Conservation (phyloP, 2,113 vertebrate species). For the Rostratula benghalensis region DNA sequence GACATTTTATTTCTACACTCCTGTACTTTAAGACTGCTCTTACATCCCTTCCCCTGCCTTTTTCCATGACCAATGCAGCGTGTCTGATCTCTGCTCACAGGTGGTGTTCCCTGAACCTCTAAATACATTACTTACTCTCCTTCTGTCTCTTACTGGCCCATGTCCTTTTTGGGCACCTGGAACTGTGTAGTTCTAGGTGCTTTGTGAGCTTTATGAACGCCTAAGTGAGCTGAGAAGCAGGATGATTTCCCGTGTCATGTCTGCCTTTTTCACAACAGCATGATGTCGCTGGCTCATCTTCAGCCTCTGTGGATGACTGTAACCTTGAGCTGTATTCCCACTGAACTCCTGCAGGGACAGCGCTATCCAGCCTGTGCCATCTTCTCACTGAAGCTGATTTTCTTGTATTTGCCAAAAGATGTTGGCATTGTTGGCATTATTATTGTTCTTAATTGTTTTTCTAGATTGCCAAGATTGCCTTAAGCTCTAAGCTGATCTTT, state of each 20-base stretch:
- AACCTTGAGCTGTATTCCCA: not conserved
- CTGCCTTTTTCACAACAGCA: not conserved
- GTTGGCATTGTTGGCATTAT: not conserved
- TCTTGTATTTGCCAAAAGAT: not conserved
- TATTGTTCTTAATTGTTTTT: not conserved
- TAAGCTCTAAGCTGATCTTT: not conserved
- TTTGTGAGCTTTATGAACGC: not conserved
- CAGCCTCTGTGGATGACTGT: not conserved
- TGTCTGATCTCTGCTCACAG: not conserved
- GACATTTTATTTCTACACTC: not conserved
- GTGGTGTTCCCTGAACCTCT: not conserved
- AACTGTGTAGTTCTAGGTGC: no score
- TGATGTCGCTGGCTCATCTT: not conserved
- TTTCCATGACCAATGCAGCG: not conserved
- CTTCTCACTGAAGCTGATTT: not conserved
- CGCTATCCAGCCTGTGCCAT: not conserved
- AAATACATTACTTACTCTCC: not conserved
- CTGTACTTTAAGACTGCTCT: not conserved
- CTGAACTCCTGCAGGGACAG: not conserved
- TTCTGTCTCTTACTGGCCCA: not conserved
- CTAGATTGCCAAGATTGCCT: not conserved
- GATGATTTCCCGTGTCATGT: not conserved
- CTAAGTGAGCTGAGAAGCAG: not conserved
- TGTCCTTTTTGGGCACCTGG: not conserved
- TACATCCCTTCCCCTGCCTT: not conserved